Base-by-base conservation (phyloP, 2,888 invertebrate genomes). In the Ephialtes manifestator region DNA sequence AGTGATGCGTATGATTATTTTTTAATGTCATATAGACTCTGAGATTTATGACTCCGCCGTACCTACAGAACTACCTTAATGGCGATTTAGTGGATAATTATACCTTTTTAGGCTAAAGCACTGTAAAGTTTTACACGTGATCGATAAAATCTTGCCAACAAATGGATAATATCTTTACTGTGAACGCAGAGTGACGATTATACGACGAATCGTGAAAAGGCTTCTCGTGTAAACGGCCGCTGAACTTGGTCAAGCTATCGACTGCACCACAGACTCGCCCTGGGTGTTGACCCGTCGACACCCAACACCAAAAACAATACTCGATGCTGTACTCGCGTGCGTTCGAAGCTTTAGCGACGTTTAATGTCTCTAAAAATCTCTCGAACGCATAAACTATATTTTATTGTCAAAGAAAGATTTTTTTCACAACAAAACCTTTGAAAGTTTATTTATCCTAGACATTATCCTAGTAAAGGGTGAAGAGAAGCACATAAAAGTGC, bases 281-380 rank as follows among this genome's bases (percentile, higher is more conserved):
- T 71, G 35, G 70, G 35, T 71, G 70, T 71, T 71, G 53, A 71
- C 53, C 70, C 53, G 70, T 71, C 70, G 53, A 71, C 71, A 71
- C 53, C 55, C 53, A 55, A 72, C 55, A 20, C n/a, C 72, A 43
- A 72, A 55, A 72, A 55, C 72, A 58, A 55, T 43, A 55, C 35
- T 53, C 20, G 71, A 15, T 68, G 28, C 28, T 2, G 48, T 18
- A 28, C 48, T 48, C 20, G 28, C 24, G 28, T 3, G 55, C 39
- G 39, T 20, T 55, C 8, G 11, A 20, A 71, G 20, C n/a, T 53
- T 20, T 7, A 15, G 28, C 58, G 58, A 58, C n/a, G 24, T 55
- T 55, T 15, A 0, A 5, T n/a, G 51, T 4, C 4, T 0, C 15
- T 48, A 1, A 3, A 15, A 48, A 51, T 51, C 18, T 46, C 13